A percentile compares a stretch with the other conserved stretches of the same genome.
phyloP scores from a whole-genome alignment of 2,113 vertebrate genomes.

The Chaetops frenatus region DNA sequence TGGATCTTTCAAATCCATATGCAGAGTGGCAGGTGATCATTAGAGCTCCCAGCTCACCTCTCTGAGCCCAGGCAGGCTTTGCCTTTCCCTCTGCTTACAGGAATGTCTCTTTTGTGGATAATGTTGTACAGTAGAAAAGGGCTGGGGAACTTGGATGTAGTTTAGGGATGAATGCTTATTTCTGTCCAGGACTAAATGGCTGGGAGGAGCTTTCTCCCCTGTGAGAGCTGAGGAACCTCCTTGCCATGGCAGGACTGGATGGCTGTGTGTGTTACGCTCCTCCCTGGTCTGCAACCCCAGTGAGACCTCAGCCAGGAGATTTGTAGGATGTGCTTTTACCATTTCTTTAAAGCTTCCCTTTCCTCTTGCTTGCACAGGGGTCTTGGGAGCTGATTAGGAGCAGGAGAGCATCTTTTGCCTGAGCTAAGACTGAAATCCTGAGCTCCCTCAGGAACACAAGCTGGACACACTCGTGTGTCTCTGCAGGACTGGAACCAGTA shows the following conservation, averaged over 20 bases:
- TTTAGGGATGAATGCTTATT: not conserved
- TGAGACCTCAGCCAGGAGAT: not conserved
- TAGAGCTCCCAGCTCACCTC: conserved; percentile 5
- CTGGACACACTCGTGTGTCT: not conserved
- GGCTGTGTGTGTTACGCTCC: not conserved
- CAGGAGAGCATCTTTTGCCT: not conserved
- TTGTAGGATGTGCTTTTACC: not conserved
- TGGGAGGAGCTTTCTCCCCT: not conserved
- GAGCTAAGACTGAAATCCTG: not conserved
- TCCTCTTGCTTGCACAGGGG: not conserved
- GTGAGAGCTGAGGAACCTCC: not conserved
- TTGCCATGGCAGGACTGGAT: not conserved
- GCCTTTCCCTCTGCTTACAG: not conserved
- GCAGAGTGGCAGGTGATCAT: conserved; percentile 16
- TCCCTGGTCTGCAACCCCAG: not conserved
- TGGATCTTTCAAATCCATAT: conserved; percentile 5
- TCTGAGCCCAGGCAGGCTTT: not conserved
- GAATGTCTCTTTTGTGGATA: not conserved
- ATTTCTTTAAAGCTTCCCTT: not conserved
- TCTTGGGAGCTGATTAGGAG: not conserved
- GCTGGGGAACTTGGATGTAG: not conserved
- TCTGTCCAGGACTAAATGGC: not conserved
- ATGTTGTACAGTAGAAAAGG: not conserved
- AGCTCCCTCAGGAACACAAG: not conserved
- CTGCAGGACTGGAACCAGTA: not conserved